phyloP scores from a whole-genome alignment of 2,113 vertebrate genomes.

The Rhagologus leucostigma region DNA sequence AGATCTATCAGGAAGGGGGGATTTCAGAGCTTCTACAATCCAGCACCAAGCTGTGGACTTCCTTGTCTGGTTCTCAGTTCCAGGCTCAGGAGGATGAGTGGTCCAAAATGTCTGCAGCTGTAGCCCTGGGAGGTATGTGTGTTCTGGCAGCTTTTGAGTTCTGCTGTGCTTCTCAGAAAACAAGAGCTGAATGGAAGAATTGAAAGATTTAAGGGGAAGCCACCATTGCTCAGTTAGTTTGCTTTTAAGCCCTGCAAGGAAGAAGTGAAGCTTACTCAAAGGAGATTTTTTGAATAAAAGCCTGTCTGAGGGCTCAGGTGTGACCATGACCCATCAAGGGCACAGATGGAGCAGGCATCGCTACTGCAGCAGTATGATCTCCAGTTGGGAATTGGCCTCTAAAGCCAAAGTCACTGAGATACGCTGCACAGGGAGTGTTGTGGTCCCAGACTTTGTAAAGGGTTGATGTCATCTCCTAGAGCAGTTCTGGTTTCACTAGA shows the following conservation, averaged over 20 bases:
- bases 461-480: background rate
- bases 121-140: background rate
- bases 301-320: background rate
- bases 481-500: background rate
- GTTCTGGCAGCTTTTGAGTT: background rate
- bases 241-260: background rate
- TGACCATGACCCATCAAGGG: background rate
- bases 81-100: background rate
- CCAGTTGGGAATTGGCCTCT: background rate
- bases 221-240: background rate
- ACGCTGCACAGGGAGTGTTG: background rate
- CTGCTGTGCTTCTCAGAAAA: background rate
- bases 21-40: background rate
- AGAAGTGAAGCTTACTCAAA: background rate
- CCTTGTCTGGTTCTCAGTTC: background rate
- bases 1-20: background rate
- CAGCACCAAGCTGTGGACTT: fast-evolving
- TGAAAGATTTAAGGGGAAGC: background rate
- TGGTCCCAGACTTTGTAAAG: background rate
- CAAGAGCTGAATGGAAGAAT: background rate
- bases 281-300: background rate
- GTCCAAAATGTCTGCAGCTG: background rate
- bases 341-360: background rate
- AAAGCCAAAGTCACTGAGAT: background rate
- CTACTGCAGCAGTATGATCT: background rate